phyloP scores from a whole-genome alignment of 1,140 invertebrate genomes.

The Drosophila suzukii region DNA sequence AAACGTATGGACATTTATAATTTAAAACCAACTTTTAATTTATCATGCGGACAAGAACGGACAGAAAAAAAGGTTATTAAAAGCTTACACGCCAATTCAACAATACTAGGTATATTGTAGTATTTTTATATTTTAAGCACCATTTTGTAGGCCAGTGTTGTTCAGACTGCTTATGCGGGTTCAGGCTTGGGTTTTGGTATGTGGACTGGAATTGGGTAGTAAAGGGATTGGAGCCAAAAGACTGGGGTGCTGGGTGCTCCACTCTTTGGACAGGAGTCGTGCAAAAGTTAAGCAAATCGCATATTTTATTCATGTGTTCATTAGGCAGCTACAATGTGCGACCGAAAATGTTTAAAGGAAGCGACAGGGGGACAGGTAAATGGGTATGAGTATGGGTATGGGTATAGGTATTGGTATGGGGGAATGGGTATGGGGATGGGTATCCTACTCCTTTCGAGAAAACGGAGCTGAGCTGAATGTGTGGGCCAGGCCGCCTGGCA shows the following conservation, averaged over 20 bases:
- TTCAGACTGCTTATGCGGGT: conserved; percentile 40
- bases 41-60: too few relatives aligned
- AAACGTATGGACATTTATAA: too few relatives aligned
- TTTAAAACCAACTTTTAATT: too few relatives aligned
- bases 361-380: conserved; percentile 22
- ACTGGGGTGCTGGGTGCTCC: conserved; percentile 3
- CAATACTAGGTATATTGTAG: not conserved
- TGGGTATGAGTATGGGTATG: conserved; percentile 1
- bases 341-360: conserved; percentile 83
- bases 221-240: not conserved
- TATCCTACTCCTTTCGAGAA: not conserved
- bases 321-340: conserved; percentile 82
- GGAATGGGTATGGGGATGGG: too few relatives aligned
- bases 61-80: not conserved
- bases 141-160: not conserved
- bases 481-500: conserved; percentile 18
- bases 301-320: conserved; percentile 83
- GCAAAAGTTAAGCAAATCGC: conserved; percentile 82
- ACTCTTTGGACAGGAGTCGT: conserved; percentile 53
- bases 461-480: conserved; percentile 18
- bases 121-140: not conserved
- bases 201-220: not conserved
- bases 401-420: too few relatives aligned
- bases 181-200: conserved; percentile 12
- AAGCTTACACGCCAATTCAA: not conserved